Evolutionary conservation across 23 tunicate genomes (phyloP).

Genomic region (Trididemnum clinides): DNA sequence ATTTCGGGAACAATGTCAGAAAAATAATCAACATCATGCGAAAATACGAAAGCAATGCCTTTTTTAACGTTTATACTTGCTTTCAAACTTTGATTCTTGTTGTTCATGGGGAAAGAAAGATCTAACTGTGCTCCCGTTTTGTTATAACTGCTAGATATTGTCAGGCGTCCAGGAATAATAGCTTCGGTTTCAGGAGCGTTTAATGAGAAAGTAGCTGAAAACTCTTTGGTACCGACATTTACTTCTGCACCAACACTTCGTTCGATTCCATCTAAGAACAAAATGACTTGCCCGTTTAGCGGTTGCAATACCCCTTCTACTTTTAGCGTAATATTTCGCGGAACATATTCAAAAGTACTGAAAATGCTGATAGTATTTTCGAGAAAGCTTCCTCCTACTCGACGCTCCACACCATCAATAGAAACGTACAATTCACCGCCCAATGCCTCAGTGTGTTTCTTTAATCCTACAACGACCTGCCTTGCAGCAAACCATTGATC

Average conservation of each 20-base stretch:
- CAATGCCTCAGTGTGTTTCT: constrained; percentile 2
- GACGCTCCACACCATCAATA: constrained; percentile 35
- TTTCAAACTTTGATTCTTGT: not conserved
- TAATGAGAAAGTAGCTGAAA: not conserved
- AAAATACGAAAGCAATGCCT: constrained; percentile 10
- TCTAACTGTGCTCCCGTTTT: constrained; percentile 4
- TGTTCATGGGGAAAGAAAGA: not conserved
- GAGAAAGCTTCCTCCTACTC: not conserved
- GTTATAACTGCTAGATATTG: constrained; percentile 7
- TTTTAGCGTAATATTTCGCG: constrained; percentile 40
- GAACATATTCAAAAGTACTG: constrained; percentile 25
- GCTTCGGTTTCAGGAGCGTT: constrained; percentile 39
- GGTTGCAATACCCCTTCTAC: constrained; percentile 45
- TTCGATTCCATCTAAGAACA: constrained; percentile 57
- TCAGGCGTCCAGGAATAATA: constrained; percentile 35
- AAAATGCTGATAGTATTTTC: not conserved
- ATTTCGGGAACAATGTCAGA: no score
- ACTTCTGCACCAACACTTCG: constrained; percentile 31
- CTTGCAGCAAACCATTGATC: constrained; percentile 34
- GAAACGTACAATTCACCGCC: constrained; percentile 49
- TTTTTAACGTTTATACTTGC: not conserved
- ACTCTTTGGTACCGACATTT: not conserved
- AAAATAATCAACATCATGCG: constrained; percentile 17
- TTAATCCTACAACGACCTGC: constrained; percentile 33
- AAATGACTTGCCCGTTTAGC: constrained; percentile 25